These are phyloP conservation scores for Hydrochoerus hydrochaeris DNA, from an alignment of 2,113 vertebrate genomes.

Conservation along the genomic window DNA sequence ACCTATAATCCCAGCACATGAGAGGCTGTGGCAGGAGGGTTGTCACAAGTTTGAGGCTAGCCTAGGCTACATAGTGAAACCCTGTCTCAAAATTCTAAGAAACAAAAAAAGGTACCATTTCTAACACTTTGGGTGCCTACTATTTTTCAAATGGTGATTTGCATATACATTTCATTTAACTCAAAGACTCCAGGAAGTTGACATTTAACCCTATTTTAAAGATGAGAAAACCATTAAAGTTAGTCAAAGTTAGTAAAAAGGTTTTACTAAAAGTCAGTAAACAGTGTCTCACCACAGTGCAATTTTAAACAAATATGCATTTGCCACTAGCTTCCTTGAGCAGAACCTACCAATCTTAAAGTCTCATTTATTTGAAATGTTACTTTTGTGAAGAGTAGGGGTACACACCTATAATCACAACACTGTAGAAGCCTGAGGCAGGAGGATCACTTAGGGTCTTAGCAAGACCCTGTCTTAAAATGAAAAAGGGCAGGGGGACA, in stretches of 20 bases:
- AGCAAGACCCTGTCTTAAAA: background rate
- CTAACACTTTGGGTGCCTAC: background rate
- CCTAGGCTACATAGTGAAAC: background rate
- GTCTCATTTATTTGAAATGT: background rate
- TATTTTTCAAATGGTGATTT: background rate
- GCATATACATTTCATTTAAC: background rate
- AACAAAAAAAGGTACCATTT: background rate
- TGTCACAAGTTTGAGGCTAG: background rate
- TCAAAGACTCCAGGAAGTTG: background rate
- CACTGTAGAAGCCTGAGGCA: background rate
- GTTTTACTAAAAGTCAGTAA: background rate
- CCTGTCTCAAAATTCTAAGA: background rate
- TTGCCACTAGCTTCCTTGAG: background rate
- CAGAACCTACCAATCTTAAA: background rate
- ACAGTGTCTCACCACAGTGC: background rate
- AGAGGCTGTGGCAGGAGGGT: background rate
- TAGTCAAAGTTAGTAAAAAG: background rate
- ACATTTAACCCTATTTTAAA: background rate
- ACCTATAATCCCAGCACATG: background rate
- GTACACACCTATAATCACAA: background rate
- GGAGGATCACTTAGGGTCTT: background rate
- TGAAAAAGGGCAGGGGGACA: no score
- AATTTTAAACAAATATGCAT: background rate
- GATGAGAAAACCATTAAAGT: conserved; percentile 1
- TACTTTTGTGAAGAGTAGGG: background rate